Percentiles rank a stretch among this genome's conserved stretches.
These are phyloP conservation scores for Lynx canadensis DNA, from an alignment of 2,113 vertebrate species.

Conservation along the genomic window DNA sequence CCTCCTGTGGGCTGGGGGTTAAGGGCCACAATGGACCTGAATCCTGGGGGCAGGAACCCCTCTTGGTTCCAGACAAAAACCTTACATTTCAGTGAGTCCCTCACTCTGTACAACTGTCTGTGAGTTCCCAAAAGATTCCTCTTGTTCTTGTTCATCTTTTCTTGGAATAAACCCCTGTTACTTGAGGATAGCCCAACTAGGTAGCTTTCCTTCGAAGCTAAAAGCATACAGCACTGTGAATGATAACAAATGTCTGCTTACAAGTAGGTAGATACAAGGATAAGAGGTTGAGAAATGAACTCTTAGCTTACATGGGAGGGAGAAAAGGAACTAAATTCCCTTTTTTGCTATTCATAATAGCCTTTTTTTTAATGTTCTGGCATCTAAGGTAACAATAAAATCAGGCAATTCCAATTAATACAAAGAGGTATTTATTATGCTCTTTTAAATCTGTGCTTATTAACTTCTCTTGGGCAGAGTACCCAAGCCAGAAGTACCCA, in stretches of 20 bases:
- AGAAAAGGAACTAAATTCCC: not conserved
- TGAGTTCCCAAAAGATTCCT: not conserved
- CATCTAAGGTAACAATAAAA: constrained; percentile 41
- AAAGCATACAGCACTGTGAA: not conserved
- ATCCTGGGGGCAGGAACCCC: not conserved
- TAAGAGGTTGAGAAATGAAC: not conserved
- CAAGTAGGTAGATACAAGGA: not conserved
- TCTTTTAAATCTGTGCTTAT: not conserved
- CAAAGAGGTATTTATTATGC: constrained; percentile 14
- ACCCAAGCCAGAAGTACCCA: not conserved
- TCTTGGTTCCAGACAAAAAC: not conserved
- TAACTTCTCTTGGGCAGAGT: not conserved
- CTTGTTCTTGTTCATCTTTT: not conserved
- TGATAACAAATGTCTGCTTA: not conserved
- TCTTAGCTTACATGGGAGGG: not conserved
- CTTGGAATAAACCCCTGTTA: not conserved
- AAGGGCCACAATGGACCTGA: not conserved
- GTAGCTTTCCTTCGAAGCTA: not conserved
- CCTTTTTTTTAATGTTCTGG: not conserved
- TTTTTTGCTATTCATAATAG: not conserved
- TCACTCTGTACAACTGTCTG: not conserved
- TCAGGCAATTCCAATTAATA: not conserved
- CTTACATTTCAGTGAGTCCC: not conserved
- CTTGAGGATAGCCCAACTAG: not conserved
- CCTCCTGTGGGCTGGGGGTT: not conserved